Evolutionary conservation across 2,113 vertebrate species (phyloP), one percentile per base, ranked within the genome.

Genomic region (Centrocercus urophasianus): DNA sequence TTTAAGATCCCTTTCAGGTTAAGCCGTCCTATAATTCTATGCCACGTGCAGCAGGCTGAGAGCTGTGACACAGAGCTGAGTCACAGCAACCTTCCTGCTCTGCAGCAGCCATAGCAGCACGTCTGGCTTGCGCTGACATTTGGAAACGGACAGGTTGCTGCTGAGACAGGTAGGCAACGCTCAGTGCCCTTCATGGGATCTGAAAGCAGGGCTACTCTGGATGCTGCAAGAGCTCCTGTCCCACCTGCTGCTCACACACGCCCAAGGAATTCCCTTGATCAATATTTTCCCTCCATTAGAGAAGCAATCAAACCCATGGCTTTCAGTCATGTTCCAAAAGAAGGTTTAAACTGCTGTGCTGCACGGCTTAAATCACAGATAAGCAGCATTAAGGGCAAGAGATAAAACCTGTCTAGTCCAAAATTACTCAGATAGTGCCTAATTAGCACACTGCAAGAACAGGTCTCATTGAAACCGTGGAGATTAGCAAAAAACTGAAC

Each of bases 51-150:
- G 80, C 20, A 7, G 21, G 18, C 7, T 5, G 40, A 22, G 6
- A 61, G 72, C 54, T 45, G 21, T 1, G 73, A 10, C 0, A 2
- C 78, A 34, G 40, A 30, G 61, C 61, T 73, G 71, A 86, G 57
- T 57, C 71, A 42, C 79, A 72, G 61, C 0, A 2, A 43, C 32
- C 36, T 27, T 12, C 20, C 7, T 18, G 1, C 59, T 15, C 34
- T 16, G 3, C 15, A 60, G 72, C 38, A 6, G 52, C n/a, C 71
- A 47, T n/a, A 54, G 30, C 43, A 47, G 89, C 50, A 4, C 0
- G 0, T 11, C n/a, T 8, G 8, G 15, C 4, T 67, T 13, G 21
- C 18, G 14, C 1, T 1, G 2, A 11, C 6, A 0, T 36, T 6
- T 36, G 54, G 28, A 38, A 47, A 13, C 0, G 6, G 17, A 24